These are phyloP conservation scores for Sander lucioperca DNA, from an alignment of 2,113 vertebrate genomes.

Conservation along the genomic window DNA sequence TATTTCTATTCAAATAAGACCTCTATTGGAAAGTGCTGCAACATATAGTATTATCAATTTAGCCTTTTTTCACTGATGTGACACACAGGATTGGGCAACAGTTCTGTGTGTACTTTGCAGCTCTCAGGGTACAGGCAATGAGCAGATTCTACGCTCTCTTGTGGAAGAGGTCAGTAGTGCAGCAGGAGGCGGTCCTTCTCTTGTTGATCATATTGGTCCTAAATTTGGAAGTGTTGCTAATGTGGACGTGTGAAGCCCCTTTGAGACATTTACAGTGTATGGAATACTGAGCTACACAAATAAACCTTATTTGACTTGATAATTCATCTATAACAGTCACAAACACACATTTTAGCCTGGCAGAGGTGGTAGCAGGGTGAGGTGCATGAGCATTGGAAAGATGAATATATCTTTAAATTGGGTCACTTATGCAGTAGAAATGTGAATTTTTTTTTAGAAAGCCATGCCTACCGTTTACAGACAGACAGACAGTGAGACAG, in stretches of 20 bases:
- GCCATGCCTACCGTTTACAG: too few relatives aligned
- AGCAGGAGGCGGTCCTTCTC: neutral
- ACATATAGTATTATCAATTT: conserved; percentile 39
- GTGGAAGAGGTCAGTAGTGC: conserved; percentile 55
- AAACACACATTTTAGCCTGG: neutral
- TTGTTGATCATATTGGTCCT: neutral
- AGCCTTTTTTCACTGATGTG: conserved; percentile 51
- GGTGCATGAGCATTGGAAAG: neutral
- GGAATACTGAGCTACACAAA: neutral
- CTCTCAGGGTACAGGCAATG: conserved; percentile 11
- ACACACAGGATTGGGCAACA: conserved; percentile 65
- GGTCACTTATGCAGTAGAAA: too few relatives aligned
- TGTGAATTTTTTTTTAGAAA: too few relatives aligned
- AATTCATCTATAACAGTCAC: neutral
- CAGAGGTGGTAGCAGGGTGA: neutral
- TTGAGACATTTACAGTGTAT: neutral
- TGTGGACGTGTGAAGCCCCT: neutral
- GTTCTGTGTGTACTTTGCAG: conserved; percentile 45
- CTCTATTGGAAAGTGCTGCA: conserved; percentile 49
- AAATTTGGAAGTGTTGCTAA: neutral
- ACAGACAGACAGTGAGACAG: too few relatives aligned
- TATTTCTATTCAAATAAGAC: conserved; percentile 52
- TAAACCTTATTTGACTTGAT: neutral
- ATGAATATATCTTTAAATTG: too few relatives aligned
- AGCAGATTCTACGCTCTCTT: conserved; percentile 56